Evolutionary conservation across 2,888 invertebrate genomes (phyloP).

Genomic region (Acleris sparsana): DNA sequence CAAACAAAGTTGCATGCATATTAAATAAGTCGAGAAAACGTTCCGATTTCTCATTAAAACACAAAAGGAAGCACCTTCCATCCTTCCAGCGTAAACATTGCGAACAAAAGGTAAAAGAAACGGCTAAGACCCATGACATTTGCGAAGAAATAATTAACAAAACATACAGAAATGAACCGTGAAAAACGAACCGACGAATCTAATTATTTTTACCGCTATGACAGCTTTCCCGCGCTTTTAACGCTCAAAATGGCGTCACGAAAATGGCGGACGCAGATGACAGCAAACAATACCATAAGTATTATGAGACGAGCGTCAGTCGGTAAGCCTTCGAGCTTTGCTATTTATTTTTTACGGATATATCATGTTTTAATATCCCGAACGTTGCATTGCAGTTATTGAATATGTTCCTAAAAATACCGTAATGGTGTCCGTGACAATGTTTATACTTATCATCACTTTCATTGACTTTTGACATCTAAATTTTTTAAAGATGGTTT

Average conservation of each 20-base stretch:
- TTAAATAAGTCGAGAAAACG: conserved; percentile 41
- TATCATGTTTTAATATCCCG: not conserved
- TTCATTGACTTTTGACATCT: too few relatives aligned
- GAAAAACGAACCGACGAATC: conserved; percentile 70
- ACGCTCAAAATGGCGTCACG: conserved; percentile 63
- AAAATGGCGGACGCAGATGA: conserved; percentile 50
- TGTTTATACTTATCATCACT: too few relatives aligned
- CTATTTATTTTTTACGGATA: conserved; percentile 52
- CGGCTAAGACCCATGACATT: conserved; percentile 50
- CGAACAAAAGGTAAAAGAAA: conserved; percentile 43
- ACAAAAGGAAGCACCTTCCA: conserved; percentile 51
- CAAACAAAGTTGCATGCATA: conserved; percentile 41
- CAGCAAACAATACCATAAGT: too few relatives aligned
- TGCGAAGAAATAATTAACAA: conserved; percentile 76
- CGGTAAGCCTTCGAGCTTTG: conserved; percentile 70
- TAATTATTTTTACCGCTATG: conserved; percentile 80
- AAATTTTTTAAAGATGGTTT: too few relatives aligned
- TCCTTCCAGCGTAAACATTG: conserved; percentile 50
- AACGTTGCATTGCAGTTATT: too few relatives aligned
- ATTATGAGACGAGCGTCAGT: conserved; percentile 74
- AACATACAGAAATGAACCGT: conserved; percentile 78
- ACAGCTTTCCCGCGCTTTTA: conserved; percentile 75
- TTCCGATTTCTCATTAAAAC: conserved; percentile 47
- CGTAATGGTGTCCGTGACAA: too few relatives aligned
- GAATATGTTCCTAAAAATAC: too few relatives aligned